A percentile compares a stretch with the other conserved stretches of the same genome.
Conservation (phyloP, 2,113 vertebrate genomes). For the Lepisosteus oculatus region DNA sequence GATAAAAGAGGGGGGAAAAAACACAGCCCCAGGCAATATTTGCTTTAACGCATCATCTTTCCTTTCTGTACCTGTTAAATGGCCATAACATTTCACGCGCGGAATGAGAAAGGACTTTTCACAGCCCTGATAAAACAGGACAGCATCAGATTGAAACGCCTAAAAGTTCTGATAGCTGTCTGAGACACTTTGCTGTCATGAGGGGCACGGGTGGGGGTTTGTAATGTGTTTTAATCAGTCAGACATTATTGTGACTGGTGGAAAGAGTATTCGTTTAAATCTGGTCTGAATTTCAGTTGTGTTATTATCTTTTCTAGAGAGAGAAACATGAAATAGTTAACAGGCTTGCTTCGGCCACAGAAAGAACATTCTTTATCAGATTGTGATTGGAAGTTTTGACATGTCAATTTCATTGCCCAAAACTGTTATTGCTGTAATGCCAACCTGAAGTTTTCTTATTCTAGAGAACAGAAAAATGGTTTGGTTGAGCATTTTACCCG, state of each 20-base stretch:
- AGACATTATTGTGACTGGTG: slow-evolving; percentile 1
- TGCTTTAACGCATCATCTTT: slow-evolving; percentile 88
- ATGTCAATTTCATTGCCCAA: slow-evolving; percentile 2
- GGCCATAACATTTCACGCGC: slow-evolving; percentile 89
- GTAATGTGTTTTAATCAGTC: slow-evolving; percentile 38
- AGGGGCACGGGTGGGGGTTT: slow-evolving; percentile 12
- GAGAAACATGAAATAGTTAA: slow-evolving; percentile 41
- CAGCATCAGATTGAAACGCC: slow-evolving; percentile 81
- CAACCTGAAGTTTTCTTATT: too few species aligned
- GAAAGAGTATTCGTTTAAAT: slow-evolving; percentile 13
- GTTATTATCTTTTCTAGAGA: slow-evolving; percentile 21
- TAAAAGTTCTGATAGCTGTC: slow-evolving; percentile 82
- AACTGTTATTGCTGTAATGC: too few species aligned
- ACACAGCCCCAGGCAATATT: slow-evolving; percentile 85
- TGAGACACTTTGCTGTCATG: slow-evolving; percentile 70
- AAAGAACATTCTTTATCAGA: slow-evolving; percentile 70
- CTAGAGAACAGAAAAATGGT: too few species aligned
- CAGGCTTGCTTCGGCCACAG: slow-evolving; percentile 57
- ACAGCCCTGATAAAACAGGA: slow-evolving; percentile 76
- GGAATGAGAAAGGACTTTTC: slow-evolving; percentile 82
- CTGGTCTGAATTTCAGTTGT: slow-evolving; percentile 7
- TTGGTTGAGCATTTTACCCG: too few species aligned
- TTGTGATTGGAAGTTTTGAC: slow-evolving; percentile 62
- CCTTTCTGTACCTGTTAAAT: slow-evolving; percentile 83
- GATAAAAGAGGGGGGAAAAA: slow-evolving; percentile 86